A percentile compares a stretch with the other conserved stretches of the same genome.
phyloP scores from a whole-genome alignment of 2,888 invertebrate genomes.

The Linyphia triangularis region DNA sequence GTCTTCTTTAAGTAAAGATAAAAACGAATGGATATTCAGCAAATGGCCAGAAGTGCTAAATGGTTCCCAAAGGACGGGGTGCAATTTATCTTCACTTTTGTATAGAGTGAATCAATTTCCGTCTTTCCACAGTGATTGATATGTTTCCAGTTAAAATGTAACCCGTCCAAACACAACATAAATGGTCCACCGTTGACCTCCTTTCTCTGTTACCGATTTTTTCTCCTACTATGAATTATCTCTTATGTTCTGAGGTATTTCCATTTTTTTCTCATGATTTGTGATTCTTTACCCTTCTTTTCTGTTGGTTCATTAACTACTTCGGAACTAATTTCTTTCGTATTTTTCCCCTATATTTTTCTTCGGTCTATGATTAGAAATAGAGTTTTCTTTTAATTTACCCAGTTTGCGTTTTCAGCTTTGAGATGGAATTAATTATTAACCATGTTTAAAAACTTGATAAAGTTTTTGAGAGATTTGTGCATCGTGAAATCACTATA shows the following conservation, averaged over 20 bases:
- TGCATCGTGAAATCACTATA: too few species aligned
- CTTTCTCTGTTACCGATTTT: background rate
- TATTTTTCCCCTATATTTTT: background rate
- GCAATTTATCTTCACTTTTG: slow-evolving; percentile 40
- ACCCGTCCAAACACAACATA: background rate
- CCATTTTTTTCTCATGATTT: background rate
- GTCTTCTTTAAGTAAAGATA: too few species aligned
- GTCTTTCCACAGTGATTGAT: slow-evolving; percentile 14
- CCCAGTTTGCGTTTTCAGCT: background rate
- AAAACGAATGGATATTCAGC: background rate
- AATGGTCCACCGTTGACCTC: background rate
- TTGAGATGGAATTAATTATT: background rate
- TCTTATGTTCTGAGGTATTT: background rate
- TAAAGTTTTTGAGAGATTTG: too few species aligned
- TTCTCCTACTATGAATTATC: background rate
- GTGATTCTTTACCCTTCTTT: background rate
- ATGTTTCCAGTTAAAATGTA: slow-evolving; percentile 9
- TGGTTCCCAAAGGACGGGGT: background rate
- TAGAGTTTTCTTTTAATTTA: background rate
- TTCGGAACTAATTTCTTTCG: background rate
- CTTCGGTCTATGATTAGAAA: background rate
- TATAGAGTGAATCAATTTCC: slow-evolving; percentile 41
- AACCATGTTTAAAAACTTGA: too few species aligned
- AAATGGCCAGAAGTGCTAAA: background rate
- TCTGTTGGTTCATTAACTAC: background rate